Evolutionary conservation across 30 jellyfish, hydroid and myxozoan genomes (phyloP).

Genomic region (Haliclystus octoradiatus): DNA sequence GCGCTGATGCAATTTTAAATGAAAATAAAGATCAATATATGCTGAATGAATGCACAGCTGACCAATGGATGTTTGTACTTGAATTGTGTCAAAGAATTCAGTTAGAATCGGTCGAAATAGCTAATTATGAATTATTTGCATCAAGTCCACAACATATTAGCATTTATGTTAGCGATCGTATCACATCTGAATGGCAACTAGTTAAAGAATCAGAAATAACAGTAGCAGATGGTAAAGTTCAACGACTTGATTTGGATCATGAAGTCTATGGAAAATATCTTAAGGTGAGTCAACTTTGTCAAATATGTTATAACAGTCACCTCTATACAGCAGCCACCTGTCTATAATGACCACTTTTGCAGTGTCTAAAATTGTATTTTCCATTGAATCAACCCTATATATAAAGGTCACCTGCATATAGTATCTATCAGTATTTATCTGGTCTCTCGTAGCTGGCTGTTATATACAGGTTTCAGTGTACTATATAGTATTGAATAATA

Average conservation of each 20-base stretch:
- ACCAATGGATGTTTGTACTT: slow-evolving; percentile 74
- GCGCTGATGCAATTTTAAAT: slow-evolving; percentile 53
- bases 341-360: no score
- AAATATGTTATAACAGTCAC: no score
- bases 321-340: no score
- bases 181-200: slow-evolving; percentile 89
- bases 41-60: slow-evolving; percentile 90
- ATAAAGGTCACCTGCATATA: no score
- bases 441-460: no score
- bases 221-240: slow-evolving; percentile 42
- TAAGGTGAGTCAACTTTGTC: slow-evolving; percentile 69
- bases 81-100: slow-evolving; percentile 89
- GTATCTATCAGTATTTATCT: no score
- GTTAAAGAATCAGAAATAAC: slow-evolving; percentile 47
- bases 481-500: no score
- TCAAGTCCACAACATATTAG: slow-evolving; percentile 72
- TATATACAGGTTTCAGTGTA: no score
- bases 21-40: slow-evolving; percentile 90
- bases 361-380: no score
- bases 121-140: slow-evolving; percentile 91
- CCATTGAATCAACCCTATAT: no score
- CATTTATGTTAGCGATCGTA: slow-evolving; percentile 67
- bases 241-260: slow-evolving; percentile 51
- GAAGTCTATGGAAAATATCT: slow-evolving; percentile 76
- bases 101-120: slow-evolving; percentile 77